Percentiles rank a stretch among this genome's conserved stretches.
These are phyloP conservation scores for Sylvia atricapilla DNA, from an alignment of 2,113 vertebrate species.

Conservation along the genomic window DNA sequence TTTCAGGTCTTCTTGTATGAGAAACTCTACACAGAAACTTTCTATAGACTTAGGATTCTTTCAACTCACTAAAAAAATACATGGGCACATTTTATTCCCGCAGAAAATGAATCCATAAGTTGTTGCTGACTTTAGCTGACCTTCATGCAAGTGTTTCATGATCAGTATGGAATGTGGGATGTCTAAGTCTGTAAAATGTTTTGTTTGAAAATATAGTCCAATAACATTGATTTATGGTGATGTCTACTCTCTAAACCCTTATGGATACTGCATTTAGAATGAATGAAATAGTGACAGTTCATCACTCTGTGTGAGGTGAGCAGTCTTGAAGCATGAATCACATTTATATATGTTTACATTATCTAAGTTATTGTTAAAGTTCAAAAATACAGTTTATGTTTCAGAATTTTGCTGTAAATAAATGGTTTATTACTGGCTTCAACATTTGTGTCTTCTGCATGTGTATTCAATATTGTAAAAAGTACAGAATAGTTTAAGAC, in stretches of 20 bases:
- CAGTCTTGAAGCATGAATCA: conserved; percentile 45
- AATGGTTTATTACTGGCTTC: background rate
- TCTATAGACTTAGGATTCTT: conserved; percentile 19
- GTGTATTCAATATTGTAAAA: background rate
- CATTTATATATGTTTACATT: background rate
- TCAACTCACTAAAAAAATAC: background rate
- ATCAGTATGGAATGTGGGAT: conserved; percentile 52
- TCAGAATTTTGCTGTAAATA: conserved; percentile 32
- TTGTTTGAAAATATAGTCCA: conserved; percentile 74
- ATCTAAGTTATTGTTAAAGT: conserved; percentile 16
- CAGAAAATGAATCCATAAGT: conserved; percentile 56
- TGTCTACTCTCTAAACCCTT: conserved; percentile 68
- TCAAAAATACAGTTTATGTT: conserved; percentile 41
- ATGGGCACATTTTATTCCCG: conserved; percentile 19
- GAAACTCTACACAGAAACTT: conserved; percentile 6
- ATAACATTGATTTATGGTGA: conserved; percentile 75
- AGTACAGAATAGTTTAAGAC: background rate
- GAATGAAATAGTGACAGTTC: conserved; percentile 67
- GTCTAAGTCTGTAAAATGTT: conserved; percentile 68
- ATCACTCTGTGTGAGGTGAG: conserved; percentile 50
- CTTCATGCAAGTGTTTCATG: conserved; percentile 58
- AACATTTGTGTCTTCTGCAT: background rate
- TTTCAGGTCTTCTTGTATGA: conserved; percentile 16
- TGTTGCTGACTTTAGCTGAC: conserved; percentile 68
- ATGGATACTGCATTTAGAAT: conserved; percentile 66